phyloP scores from a whole-genome alignment of 2,888 invertebrate species.

The Macrosiphum euphorbiae region DNA sequence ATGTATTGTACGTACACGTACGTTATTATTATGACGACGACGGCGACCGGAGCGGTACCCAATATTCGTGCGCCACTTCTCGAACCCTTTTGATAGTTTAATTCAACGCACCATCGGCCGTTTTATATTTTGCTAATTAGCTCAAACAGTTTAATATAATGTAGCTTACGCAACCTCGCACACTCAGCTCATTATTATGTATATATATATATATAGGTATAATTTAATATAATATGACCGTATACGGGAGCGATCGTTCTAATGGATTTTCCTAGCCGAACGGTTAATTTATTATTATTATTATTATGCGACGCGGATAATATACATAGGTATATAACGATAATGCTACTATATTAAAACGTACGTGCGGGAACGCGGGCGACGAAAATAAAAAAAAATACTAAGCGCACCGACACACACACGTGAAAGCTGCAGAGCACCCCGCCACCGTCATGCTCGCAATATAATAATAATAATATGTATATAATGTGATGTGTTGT shows the following conservation, averaged over 20 bases:
- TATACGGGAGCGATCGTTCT: neutral
- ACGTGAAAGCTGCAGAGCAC: slow-evolving; percentile 31
- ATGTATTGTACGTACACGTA: neutral
- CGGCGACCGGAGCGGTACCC: neutral
- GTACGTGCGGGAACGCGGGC: slow-evolving; percentile 17
- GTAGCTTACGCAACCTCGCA: neutral
- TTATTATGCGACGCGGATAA: neutral
- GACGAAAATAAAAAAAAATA: neutral
- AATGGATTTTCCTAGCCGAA: neutral
- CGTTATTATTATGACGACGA: neutral
- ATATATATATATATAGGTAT: neutral
- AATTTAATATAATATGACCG: neutral
- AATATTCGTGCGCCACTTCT: neutral
- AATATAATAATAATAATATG: slow-evolving; percentile 1
- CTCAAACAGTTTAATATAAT: neutral
- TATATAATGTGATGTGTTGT: neutral
- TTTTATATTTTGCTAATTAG: neutral
- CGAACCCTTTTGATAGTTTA: neutral
- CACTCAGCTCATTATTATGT: neutral
- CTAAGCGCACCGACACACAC: neutral
- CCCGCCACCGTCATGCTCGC: slow-evolving; percentile 6
- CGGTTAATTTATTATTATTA: slow-evolving; percentile 17
- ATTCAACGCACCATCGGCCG: neutral
- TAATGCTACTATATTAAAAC: neutral
- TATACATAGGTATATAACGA: neutral